Evolutionary conservation across 2,797 vertebrate genomes (phyloP), one percentile per base, ranked within the genome.

Genomic region (Tokudaia muenninki): DNA sequence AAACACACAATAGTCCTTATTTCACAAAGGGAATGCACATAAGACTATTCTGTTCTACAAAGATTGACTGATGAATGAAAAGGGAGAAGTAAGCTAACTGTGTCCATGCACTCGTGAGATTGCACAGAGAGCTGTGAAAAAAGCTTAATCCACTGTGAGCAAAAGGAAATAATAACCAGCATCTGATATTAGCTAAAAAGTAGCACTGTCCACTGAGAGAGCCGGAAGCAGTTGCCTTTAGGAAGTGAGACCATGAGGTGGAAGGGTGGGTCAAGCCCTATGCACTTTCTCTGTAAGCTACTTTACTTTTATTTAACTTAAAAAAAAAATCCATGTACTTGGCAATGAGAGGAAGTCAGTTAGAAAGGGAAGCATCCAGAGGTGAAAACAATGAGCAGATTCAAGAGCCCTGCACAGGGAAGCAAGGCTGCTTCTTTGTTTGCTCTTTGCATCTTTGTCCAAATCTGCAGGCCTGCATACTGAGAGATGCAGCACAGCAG

Each of bases 121-220:
- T 17, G 14, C 31, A 59, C 78, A n/a, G 52, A 82, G 11, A 41
- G 3, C 31, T 74, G 6, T 59, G 31, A 52, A 80, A 89, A 47
- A 70, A 72, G 7, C 24, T 14, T 47, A 80, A 75, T 63, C 61
- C 47, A 65, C 31, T 16, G 5, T 1, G 2, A 75, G 24, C 87
- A 79, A 83, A 89, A 95, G 59, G 22, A 96, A 94, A 67, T 70
- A 94, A 83, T 57, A 75, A 50, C 13, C 24, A 92, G 92, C 13
- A 10, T 63, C 55, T 78, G 77, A 63, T 83, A 84, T 12, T 37
- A 91, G 92, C 57, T 70, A 65, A 70, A 96, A 70, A 37, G 4
- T 14, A 72, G 67, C 31, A 29, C 44, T 70, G 14, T 61, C 29
- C 74, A 41, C 89, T 44, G 59, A 94, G 37, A 72, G 72, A 57